A percentile compares a stretch with the other conserved stretches of the same genome.
Evolutionary conservation across 2,888 invertebrate genomes (phyloP).

Genomic region (Crocallis elinguaria): DNA sequence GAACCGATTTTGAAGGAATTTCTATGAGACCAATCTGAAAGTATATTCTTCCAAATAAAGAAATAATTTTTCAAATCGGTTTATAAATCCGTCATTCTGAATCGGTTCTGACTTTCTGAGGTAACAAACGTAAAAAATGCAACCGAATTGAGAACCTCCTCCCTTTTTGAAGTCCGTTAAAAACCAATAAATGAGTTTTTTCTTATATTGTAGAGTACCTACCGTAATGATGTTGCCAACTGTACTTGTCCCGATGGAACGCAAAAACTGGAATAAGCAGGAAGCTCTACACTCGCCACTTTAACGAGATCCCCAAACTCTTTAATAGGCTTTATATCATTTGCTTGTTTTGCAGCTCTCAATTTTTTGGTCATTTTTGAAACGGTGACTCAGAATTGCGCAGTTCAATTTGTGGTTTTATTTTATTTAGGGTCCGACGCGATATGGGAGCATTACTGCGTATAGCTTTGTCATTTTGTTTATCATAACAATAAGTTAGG

Average conservation of each 20-base stretch:
- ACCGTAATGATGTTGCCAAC: conserved; percentile 13
- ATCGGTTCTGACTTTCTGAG: no score
- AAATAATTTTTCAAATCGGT: no score
- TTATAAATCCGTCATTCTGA: no score
- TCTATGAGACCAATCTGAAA: no score
- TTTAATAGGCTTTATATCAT: conserved; percentile 33
- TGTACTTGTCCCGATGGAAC: conserved; percentile 35
- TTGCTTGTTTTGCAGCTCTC: conserved; percentile 23
- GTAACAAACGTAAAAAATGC: no score
- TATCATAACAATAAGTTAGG: neutral
- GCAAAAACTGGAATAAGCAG: conserved; percentile 58
- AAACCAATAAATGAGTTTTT: no score
- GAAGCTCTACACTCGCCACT: conserved; percentile 44
- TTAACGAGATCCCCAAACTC: conserved; percentile 41
- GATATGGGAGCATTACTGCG: conserved; percentile 10
- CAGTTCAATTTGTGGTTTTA: conserved; percentile 12
- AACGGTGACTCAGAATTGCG: conserved; percentile 18
- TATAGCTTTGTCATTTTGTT: conserved; percentile 3
- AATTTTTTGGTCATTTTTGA: conserved; percentile 27
- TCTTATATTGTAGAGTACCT: no score
- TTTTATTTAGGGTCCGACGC: conserved; percentile 7
- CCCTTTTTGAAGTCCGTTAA: no score
- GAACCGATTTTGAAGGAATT: no score
- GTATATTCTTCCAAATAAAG: no score
- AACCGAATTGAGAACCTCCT: no score